Percentiles rank a stretch among this genome's conserved stretches.
Conservation (phyloP, 2,113 vertebrate species). For the Himantopus leucocephalus region DNA sequence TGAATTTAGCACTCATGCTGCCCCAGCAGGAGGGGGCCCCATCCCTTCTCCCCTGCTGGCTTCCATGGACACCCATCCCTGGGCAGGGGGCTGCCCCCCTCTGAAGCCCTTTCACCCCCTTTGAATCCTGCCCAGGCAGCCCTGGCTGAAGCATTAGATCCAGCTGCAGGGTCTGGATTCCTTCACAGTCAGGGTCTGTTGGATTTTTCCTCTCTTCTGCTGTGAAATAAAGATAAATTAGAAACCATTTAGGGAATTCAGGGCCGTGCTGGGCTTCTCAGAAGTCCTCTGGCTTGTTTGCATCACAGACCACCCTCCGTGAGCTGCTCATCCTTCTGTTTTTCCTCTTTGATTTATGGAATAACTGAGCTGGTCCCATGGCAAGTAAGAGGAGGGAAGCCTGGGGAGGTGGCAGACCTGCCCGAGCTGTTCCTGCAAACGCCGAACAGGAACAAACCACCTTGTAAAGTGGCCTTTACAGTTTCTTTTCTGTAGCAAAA, state of each 20-base stretch:
- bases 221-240: neutral
- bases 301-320: neutral
- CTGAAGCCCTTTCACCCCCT: accelerated
- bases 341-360: neutral
- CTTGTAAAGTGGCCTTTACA: neutral
- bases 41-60: neutral
- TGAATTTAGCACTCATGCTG: accelerated
- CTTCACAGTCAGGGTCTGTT: neutral
- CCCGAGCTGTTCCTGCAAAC: neutral
- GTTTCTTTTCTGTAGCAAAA: neutral
- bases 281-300: neutral
- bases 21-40: accelerated
- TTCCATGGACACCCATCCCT: neutral
- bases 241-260: neutral
- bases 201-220: neutral
- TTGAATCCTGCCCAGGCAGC: neutral
- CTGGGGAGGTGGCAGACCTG: neutral
- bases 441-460: neutral
- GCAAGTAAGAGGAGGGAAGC: neutral
- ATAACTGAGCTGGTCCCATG: neutral
- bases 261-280: neutral
- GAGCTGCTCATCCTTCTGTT: neutral
- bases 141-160: neutral
- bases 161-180: neutral
- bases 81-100: neutral